Evolutionary conservation across 2,888 invertebrate genomes (phyloP), one percentile per base, ranked within the genome.

Genomic region (Drosophila greeni): DNA sequence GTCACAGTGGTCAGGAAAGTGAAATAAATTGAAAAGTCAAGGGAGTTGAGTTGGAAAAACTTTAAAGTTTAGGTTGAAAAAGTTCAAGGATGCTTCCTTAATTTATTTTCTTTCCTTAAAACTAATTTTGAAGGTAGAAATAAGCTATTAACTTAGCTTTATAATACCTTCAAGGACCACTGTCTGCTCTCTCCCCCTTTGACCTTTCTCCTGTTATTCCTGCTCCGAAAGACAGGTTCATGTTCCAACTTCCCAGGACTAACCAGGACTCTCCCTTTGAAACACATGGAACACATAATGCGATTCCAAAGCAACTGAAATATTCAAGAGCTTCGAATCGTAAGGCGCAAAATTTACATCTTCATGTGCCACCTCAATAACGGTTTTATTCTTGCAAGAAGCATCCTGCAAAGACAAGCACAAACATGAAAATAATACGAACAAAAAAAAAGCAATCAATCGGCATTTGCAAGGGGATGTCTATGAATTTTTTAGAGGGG

Each of bases 401-500:
- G 34, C n/a, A 16, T 4, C 29, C 29, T 9, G 29, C 29, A 11
- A 16, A 33, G 14, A 47, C 14, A 39, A 16, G 12, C 20, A 42
- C 23, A 16, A n/a, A 31, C 23, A 29, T 36, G 18, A 47, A 40
- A 60, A 39, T 33, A 56, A 26, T 54, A 36, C 56, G 29, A 16
- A 64, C 20, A 20, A 20, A 20, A 20, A 7, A 67, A 73, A 74
- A 67, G 51, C 68, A 75, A 75, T 82, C 75, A 78, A 66, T 74
- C 66, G 72, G 73, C 64, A 36, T 54, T 36, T 39, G 72, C 20
- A 20, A n/a, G 2, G 64, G 62, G 52, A 52, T 51, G 67, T 57
- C 78, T 66, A 71, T 81, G 78, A 77, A 74, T 75, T 77, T 74
- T 45, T 43, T 66, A 81, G 64, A 81, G 64, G 47, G 68, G 75